phyloP scores from a whole-genome alignment of 2,888 invertebrate genomes.

The Archips xylosteana region DNA sequence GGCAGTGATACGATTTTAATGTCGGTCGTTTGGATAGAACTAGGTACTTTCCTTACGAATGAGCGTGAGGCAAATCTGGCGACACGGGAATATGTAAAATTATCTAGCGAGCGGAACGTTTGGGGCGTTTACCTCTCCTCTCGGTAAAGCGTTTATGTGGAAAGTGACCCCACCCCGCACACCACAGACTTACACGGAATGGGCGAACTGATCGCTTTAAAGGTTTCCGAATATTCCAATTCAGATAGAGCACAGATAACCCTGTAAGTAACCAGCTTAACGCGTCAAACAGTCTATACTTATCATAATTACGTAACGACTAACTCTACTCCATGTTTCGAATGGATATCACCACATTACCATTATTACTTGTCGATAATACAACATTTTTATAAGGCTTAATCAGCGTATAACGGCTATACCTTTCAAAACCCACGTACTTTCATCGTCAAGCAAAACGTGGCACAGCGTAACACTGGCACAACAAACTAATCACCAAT shows the following conservation, averaged over 20 bases:
- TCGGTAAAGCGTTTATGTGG: slow-evolving; percentile 51
- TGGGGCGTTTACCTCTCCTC: slow-evolving; percentile 64
- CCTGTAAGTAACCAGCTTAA: neutral
- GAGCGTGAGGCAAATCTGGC: slow-evolving; percentile 49
- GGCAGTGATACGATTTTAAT: slow-evolving; percentile 41
- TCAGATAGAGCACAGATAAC: slow-evolving; percentile 10
- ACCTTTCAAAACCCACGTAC: slow-evolving; percentile 39
- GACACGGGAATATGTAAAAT: slow-evolving; percentile 65
- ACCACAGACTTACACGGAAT: slow-evolving; percentile 39
- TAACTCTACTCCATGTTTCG: slow-evolving; percentile 12
- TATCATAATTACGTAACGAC: neutral
- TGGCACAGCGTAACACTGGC: slow-evolving; percentile 31
- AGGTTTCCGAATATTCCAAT: slow-evolving; percentile 28
- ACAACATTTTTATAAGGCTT: slow-evolving; percentile 6
- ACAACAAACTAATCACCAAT: slow-evolving; percentile 39
- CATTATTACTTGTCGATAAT: slow-evolving; percentile 10
- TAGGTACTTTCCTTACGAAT: slow-evolving; percentile 49
- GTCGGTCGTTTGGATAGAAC: slow-evolving; percentile 47
- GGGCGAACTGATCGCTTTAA: slow-evolving; percentile 27
- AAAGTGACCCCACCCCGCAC: slow-evolving; percentile 54
- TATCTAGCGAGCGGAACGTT: slow-evolving; percentile 57
- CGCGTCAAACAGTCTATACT: slow-evolving; percentile 1
- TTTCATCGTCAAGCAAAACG: slow-evolving; percentile 30
- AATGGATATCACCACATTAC: neutral
- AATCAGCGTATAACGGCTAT: slow-evolving; percentile 38